Conservation (phyloP, 2,797 vertebrate species). For the Denticeps clupeoides region DNA sequence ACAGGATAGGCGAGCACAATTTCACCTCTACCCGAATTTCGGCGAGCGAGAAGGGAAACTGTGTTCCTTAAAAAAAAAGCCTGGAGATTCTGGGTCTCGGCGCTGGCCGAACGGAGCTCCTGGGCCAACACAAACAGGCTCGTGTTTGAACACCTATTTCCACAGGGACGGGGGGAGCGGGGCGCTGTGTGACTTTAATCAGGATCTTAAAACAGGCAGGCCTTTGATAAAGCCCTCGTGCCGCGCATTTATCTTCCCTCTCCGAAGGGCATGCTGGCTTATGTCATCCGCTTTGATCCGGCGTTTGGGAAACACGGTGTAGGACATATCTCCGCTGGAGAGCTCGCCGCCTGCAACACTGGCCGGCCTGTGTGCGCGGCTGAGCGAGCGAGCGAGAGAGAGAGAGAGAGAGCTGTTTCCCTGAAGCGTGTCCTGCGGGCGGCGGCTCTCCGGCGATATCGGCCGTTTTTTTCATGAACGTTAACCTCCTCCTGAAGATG, state of each 20-base stretch:
- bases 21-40: too few species aligned
- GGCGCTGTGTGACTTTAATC: conserved; percentile 47
- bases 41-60: too few species aligned
- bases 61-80: too few species aligned
- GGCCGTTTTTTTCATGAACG: too few species aligned
- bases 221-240: conserved; percentile 52
- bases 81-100: conserved; percentile 11
- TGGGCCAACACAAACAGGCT: conserved; percentile 60
- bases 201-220: conserved; percentile 49
- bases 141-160: conserved; percentile 68
- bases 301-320: conserved; percentile 33
- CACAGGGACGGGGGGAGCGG: conserved; percentile 36
- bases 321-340: conserved; percentile 30
- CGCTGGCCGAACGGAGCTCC: conserved; percentile 32
- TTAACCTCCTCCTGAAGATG: too few species aligned
- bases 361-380: too few species aligned
- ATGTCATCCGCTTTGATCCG: conserved; percentile 59
- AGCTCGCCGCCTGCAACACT: too few species aligned
- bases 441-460: not conserved
- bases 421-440: too few species aligned
- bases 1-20: too few species aligned
- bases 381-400: not conserved
- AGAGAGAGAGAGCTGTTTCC: too few species aligned
- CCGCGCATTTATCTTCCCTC: conserved; percentile 52
- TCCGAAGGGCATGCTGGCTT: conserved; percentile 46